A percentile compares a stretch with the other conserved stretches of the same genome.
These are phyloP conservation scores for Marcusenius ussheri DNA, from an alignment of 2,113 vertebrate species.

Conservation along the genomic window DNA sequence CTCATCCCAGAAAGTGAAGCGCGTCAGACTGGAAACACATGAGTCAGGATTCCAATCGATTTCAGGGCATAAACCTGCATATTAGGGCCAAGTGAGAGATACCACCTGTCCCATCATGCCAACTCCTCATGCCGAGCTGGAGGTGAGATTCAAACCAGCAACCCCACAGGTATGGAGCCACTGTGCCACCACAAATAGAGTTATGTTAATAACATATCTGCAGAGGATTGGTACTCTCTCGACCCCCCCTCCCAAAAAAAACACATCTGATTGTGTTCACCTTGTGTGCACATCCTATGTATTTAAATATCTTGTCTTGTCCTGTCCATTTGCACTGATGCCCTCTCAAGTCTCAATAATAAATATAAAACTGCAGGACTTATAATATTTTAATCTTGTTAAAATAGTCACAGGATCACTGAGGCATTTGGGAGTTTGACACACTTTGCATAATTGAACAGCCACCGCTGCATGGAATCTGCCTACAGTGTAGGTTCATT, in stretches of 20 bases:
- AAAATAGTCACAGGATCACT: neutral
- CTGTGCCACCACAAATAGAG: neutral
- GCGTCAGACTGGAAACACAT: neutral
- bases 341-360: neutral
- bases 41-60: neutral
- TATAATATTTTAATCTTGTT: neutral
- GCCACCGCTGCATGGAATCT: neutral
- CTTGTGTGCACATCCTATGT: neutral
- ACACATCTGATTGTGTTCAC: neutral
- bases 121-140: neutral
- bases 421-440: neutral
- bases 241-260: neutral
- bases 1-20: neutral
- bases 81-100: neutral
- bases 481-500: neutral
- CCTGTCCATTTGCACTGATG: neutral
- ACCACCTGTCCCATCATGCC: neutral
- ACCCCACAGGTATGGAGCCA: neutral
- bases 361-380: neutral
- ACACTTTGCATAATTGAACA: neutral
- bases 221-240: neutral
- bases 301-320: neutral
- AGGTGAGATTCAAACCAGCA: neutral
- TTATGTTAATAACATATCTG: neutral
- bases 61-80: neutral